phyloP scores from a whole-genome alignment of 2,113 vertebrate species.

The Tachysurus fulvidraco region DNA sequence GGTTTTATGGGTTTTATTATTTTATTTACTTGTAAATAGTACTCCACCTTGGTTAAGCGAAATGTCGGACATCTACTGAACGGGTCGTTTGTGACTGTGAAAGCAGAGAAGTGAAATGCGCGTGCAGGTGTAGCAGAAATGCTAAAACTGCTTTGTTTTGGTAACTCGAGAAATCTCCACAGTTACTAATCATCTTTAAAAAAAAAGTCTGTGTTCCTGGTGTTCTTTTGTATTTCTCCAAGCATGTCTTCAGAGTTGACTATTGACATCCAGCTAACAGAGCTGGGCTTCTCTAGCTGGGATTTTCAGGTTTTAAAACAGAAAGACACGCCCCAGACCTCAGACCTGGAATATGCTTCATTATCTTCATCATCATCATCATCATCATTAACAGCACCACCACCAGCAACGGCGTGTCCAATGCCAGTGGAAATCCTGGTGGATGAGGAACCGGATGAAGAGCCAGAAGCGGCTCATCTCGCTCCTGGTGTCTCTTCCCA shows the following conservation, averaged over 20 bases:
- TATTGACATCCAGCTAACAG: conserved; percentile 75
- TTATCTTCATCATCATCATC: conserved; percentile 1
- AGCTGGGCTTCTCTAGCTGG: conserved; percentile 67
- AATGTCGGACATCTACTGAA: background rate
- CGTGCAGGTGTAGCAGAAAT: background rate
- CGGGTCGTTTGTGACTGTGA: background rate
- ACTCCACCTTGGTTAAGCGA: background rate
- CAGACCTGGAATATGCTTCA: conserved; percentile 16
- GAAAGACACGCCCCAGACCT: conserved; percentile 47
- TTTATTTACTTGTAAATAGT: background rate
- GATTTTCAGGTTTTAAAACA: conserved; percentile 48
- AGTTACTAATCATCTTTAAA: background rate
- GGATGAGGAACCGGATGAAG: background rate
- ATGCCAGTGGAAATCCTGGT: background rate
- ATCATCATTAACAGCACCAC: background rate
- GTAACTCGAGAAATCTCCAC: background rate
- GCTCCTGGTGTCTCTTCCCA: background rate
- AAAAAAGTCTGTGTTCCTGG: background rate
- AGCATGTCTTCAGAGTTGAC: conserved; percentile 74
- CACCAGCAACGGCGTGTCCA: background rate
- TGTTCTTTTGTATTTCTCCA: background rate
- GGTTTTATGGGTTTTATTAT: no score
- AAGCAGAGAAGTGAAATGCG: background rate
- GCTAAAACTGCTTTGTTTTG: background rate
- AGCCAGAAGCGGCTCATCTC: background rate